phyloP scores from a whole-genome alignment of 92 coral and sea anemone species.

The Anthopleura xanthogrammica region DNA sequence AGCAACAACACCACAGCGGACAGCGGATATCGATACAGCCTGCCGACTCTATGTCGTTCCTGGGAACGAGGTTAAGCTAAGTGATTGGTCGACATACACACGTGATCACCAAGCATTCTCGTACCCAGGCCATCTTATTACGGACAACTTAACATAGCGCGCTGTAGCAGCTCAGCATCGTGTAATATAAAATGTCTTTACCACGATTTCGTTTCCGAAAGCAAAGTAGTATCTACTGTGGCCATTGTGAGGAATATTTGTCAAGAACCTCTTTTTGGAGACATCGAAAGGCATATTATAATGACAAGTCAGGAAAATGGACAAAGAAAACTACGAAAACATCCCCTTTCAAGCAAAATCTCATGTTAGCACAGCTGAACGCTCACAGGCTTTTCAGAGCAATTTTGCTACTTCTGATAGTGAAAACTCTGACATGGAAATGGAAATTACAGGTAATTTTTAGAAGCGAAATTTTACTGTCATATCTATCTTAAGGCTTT shows the following conservation, averaged over 20 bases:
- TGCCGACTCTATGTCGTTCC: too few species aligned
- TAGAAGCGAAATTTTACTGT: too few species aligned
- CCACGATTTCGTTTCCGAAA: constrained; percentile 16
- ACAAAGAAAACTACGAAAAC: constrained; percentile 11
- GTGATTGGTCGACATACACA: too few species aligned
- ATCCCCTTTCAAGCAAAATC: background rate
- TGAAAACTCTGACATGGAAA: background rate
- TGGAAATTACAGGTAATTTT: background rate
- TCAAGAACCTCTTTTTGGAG: constrained; percentile 44
- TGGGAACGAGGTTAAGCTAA: too few species aligned
- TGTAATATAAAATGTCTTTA: background rate
- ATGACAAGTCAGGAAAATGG: constrained; percentile 30
- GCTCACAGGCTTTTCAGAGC: background rate
- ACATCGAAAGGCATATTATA: constrained; percentile 34
- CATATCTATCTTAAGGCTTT: too few species aligned
- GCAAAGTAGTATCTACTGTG: constrained; percentile 43
- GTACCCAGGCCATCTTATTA: too few species aligned
- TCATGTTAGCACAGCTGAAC: background rate
- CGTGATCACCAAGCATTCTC: too few species aligned
- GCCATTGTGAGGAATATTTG: constrained; percentile 43
- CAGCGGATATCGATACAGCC: too few species aligned
- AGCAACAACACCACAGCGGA: too few species aligned
- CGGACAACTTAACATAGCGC: too few species aligned
- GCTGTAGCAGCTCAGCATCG: too few species aligned
- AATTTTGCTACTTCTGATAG: background rate